Base-by-base conservation (phyloP, 2,113 vertebrate genomes). In the Hippocampus zosterae region DNA sequence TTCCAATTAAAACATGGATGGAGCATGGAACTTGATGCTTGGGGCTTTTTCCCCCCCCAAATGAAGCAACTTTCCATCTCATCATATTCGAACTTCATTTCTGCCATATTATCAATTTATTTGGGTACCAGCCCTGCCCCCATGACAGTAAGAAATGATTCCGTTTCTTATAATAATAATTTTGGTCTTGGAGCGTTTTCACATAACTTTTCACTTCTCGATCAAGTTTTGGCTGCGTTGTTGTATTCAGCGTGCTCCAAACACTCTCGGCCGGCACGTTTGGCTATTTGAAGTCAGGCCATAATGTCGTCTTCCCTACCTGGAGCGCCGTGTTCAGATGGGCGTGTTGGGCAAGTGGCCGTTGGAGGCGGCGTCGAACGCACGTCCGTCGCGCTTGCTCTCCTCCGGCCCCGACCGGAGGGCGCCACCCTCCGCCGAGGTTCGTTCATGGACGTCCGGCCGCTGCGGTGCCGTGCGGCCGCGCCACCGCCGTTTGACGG, bases 281-380 rank as follows among this genome's bases (percentile, higher is more conserved):
- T 46, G 37, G 23, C 23, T 50, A 70, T 52, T 67, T 52, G 37
- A 68, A 44, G 41, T 59, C 65, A 41, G 37, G 62, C 13, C 33
- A n/a, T 57, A 3, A 55, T 10, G 52, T 23, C 52, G 9, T n/a
- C 21, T 53, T 10, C 29, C 60, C 8, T 52, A 52, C 50, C 50
- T 52, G 50, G 27, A 18, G 6, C 1, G 37, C 18, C 19, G 0
- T 18, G 41, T 42, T 90, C 81, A 91, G 75, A 92, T 90, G 10
- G 91, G 90, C 3, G 79, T 90, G 86, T 92, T 92, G 29, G 91
- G 90, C 13, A 92, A 81, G 78, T 91, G 88, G 0, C 89, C 89
- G 13, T 89, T 91, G 8, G 88, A 89, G 18, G 74, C 82, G 15
- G 72, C 82, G 74, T 81, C 81, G 3, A 75, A 73, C 1, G 71